phyloP scores from a whole-genome alignment of 2,888 invertebrate genomes.

The Beris morrisii region DNA sequence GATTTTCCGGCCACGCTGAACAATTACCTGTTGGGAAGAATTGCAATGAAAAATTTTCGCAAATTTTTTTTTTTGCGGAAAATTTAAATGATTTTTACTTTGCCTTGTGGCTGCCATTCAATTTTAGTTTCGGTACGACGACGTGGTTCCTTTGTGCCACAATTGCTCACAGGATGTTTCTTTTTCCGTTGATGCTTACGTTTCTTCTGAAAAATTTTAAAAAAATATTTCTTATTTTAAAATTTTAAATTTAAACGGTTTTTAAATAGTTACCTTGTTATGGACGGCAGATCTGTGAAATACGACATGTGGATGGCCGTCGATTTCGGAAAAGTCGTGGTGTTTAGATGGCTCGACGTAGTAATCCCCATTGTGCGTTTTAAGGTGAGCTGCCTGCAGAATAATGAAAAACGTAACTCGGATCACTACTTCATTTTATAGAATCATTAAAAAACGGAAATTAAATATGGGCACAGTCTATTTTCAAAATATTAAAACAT shows the following conservation, averaged over 20 bases:
- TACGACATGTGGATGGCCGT: conserved; percentile 68
- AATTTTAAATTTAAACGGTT: not conserved
- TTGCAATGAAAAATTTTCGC: conserved; percentile 5
- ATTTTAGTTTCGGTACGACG: conserved; percentile 60
- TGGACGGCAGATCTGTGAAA: conserved; percentile 69
- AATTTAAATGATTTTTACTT: conserved; percentile 43
- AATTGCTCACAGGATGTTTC: conserved; percentile 56
- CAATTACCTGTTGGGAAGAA: conserved; percentile 47
- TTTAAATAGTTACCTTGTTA: conserved; percentile 46
- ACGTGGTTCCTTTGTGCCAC: conserved; percentile 62
- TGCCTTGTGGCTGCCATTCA: conserved; percentile 64
- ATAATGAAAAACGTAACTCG: not conserved
- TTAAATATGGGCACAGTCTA: too few relatives aligned
- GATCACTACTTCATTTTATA: too few relatives aligned
- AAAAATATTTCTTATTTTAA: conserved; percentile 8
- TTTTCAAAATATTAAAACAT: too few relatives aligned
- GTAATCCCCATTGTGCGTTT: conserved; percentile 68
- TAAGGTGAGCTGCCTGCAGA: conserved; percentile 67
- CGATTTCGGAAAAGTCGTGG: conserved; percentile 52
- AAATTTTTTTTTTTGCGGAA: not conserved
- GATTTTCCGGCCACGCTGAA: conserved; percentile 55
- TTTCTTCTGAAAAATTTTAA: conserved; percentile 45
- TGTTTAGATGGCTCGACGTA: conserved; percentile 72
- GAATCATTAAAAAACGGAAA: too few relatives aligned
- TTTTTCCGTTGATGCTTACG: conserved; percentile 55